Conservation (phyloP, 2,888 invertebrate genomes). For the Sinhomidia bicolor region DNA sequence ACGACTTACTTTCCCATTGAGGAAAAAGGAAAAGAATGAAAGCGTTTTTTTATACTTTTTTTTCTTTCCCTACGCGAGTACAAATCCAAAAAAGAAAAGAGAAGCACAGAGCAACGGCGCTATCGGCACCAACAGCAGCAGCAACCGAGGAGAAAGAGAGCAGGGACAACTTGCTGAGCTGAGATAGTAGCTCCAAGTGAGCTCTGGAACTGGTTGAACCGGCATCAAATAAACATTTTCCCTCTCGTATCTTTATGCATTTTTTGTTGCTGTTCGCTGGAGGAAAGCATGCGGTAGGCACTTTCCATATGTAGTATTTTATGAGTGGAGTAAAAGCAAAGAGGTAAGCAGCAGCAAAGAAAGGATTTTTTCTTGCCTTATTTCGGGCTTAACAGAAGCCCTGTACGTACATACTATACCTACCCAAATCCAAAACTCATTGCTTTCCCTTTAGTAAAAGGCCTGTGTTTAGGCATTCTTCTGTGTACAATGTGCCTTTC, state of each 20-base stretch:
- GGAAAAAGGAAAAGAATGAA: neutral
- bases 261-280: slow-evolving; percentile 12
- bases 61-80: neutral
- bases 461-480: neutral
- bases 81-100: neutral
- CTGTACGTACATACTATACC: neutral
- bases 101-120: neutral
- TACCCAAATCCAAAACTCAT: neutral
- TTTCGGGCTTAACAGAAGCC: too few relatives aligned
- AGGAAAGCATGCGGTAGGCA: slow-evolving; percentile 59
- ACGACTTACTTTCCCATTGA: neutral
- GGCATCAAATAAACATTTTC: slow-evolving; percentile 72
- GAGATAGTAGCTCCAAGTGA: slow-evolving; percentile 69
- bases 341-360: neutral
- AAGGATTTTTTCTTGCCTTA: too few relatives aligned
- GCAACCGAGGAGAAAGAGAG: slow-evolving; percentile 36
- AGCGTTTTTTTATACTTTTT: neutral
- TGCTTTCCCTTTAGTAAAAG: slow-evolving; percentile 17
- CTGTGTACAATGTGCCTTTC: neutral
- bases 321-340: neutral
- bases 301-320: slow-evolving; percentile 51
- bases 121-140: neutral
- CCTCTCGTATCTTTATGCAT: slow-evolving; percentile 57
- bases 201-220: slow-evolving; percentile 68
- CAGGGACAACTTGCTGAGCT: slow-evolving; percentile 71